Evolutionary conservation across 2,113 vertebrate species (phyloP), one percentile per base, ranked within the genome.

Genomic region (Atherinomorus stipes): DNA sequence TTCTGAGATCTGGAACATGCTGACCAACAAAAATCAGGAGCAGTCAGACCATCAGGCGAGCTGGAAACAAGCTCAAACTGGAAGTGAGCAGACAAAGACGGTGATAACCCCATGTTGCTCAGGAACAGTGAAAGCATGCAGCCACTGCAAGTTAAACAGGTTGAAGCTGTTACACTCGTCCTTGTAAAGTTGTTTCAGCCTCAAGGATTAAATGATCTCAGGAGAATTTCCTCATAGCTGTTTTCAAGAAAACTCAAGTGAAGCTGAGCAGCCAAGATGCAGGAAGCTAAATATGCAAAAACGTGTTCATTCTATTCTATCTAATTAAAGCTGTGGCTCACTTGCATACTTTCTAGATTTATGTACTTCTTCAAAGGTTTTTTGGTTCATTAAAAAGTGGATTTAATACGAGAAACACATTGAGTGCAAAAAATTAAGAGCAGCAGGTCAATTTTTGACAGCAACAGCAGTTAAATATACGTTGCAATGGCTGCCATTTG

Each of bases 201-300:
- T 34, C 5, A 6, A 5, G 31, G 31, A 34, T 34, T 34, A 5
- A 1, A 34, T 34, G 7, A 34, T 34, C 31, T 34, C 31, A 8
- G 31, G 31, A 34, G 31, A 8, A 34, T 34, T 34, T 34, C 31
- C 31, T 34, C 31, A 34, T 9, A 34, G 31, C 9, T 34, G 31
- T 8, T 8, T 34, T 34, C 7, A 9, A 9, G 31, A 7, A 34
- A 4, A 34, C 9, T 34, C 31, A 34, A 95, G 95, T 94, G 94
- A 95, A 93, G 94, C 93, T 86, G 94, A 93, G 94, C 93, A 93
- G 54, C 1, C 12, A 16, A 34, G 6, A 51, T 78, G 40, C 50
- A 50, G 40, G 26, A 75, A 47, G 51, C 11, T 37, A 34, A 18
- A 56, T 34, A 34, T 34, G 31, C 31, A 34, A 34, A 9, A 34